Base-by-base conservation (phyloP, 2,888 invertebrate species). In the Temnothorax rugatulus region DNA sequence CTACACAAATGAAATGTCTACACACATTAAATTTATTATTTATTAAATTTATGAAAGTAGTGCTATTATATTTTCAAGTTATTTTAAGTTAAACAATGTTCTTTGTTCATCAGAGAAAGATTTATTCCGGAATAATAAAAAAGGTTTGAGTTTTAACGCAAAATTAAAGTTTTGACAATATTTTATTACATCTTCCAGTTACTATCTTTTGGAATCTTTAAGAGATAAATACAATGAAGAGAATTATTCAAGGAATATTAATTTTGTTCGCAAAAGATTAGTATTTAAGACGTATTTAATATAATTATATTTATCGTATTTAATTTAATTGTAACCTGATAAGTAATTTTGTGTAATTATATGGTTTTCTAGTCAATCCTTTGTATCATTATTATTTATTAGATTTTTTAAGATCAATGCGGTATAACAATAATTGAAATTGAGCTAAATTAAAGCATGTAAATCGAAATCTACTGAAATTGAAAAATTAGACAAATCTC, bases 111-210 rank as follows among this genome's bases (percentile, higher is more conserved):
- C 9, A 50, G 8, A n/a, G n/a, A 52, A 64, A 52, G 18, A n/a
- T 64, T 64, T 54, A 50, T 2, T n/a, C 3, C 15, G 7, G 13
- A 29, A n/a, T 74, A 47, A 34, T 3, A n/a, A 63, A 7, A 4
- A 71, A 18, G 1, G 7, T 2, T 38, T n/a, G 5, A 52, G 8
- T 54, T 15, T 61, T 75, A 47, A 75, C 8, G 41, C 13, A 9
- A 25, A 66, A 63, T 75, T 75, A n/a, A 15, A 61, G 29, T 29
- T 29, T 29, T 29, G 29, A 29, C 29, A 74, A 15, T 75, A 21
- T 21, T 69, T 41, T 18, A 44, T 61, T 61, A 21, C 2, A 47
- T 61, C 15, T 61, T 74, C n/a, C 34, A 38, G 11, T 52, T 71
- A 15, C 11, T 71, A 50, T 29, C 9, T 57, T 4, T 25, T 54